A percentile compares a stretch with the other conserved stretches of the same genome.
Conservation (phyloP, 2,113 vertebrate genomes). For the Xiphophorus maculatus region DNA sequence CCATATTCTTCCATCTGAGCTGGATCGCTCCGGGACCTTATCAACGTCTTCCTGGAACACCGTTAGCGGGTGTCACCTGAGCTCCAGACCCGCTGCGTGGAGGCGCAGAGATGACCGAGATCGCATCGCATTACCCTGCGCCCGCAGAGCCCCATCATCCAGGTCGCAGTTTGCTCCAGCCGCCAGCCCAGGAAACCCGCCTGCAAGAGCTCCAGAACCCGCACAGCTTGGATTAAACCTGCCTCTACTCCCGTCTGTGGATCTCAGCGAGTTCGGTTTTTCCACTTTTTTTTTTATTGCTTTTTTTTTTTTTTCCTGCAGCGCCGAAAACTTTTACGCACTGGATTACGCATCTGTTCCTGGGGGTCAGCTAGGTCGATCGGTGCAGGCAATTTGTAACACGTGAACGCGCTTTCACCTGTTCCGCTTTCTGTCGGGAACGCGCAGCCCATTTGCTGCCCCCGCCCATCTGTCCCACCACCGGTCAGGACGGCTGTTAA, state of each 20-base stretch:
- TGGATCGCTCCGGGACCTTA: slow-evolving; percentile 73
- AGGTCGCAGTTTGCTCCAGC: slow-evolving; percentile 63
- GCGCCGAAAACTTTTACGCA: slow-evolving; percentile 53
- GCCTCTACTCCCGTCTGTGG: slow-evolving; percentile 15
- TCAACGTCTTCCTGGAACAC: slow-evolving; percentile 60
- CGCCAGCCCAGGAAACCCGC: slow-evolving; percentile 67
- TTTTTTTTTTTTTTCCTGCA: slow-evolving; percentile 13
- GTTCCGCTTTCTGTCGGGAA: slow-evolving; percentile 69
- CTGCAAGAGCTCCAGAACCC: slow-evolving; percentile 57
- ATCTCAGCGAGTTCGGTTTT: slow-evolving; percentile 4
- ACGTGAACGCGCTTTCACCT: slow-evolving; percentile 80
- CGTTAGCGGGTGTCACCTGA: slow-evolving; percentile 71
- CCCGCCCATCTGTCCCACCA: slow-evolving; percentile 64
- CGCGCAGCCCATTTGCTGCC: slow-evolving; percentile 65
- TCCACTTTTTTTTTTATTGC: not conserved
- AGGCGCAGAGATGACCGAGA: slow-evolving; percentile 78
- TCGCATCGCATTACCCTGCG: slow-evolving; percentile 66
- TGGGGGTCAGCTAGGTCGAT: slow-evolving; percentile 53
- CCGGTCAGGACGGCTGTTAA: slow-evolving; percentile 74
- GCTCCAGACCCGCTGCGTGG: slow-evolving; percentile 56
- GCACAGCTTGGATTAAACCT: slow-evolving; percentile 60
- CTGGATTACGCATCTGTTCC: slow-evolving; percentile 63
- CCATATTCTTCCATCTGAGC: slow-evolving; percentile 59
- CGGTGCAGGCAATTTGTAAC: slow-evolving; percentile 55
- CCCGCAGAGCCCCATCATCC: slow-evolving; percentile 70